These are phyloP conservation scores for Elachura formosa DNA, from an alignment of 2,113 vertebrate species.

Conservation along the genomic window DNA sequence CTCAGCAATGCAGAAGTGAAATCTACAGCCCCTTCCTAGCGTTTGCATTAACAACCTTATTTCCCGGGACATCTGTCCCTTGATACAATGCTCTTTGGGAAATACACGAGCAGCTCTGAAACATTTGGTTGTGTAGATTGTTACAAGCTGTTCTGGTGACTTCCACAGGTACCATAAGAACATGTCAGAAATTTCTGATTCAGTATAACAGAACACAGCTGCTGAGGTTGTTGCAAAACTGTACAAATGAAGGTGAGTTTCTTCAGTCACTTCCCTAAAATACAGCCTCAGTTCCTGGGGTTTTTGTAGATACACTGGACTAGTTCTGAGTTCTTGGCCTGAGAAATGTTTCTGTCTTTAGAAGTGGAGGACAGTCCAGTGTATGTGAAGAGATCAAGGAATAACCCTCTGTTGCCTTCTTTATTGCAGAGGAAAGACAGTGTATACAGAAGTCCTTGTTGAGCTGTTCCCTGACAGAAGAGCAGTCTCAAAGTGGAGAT, in stretches of 20 bases:
- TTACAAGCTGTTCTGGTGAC: background rate
- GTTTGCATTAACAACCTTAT: background rate
- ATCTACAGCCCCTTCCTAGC: background rate
- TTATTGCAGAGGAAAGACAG: conserved; percentile 76
- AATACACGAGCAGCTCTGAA: background rate
- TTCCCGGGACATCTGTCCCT: background rate
- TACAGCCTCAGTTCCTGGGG: accelerated
- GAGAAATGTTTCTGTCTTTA: background rate
- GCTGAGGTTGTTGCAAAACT: conserved; percentile 77
- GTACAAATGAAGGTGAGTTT: conserved; percentile 80
- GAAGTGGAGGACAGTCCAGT: background rate
- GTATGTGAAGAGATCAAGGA: background rate
- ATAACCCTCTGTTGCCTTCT: background rate
- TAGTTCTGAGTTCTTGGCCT: background rate
- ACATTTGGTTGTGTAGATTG: background rate
- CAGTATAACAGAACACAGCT: conserved; percentile 87
- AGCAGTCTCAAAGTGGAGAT: conserved; percentile 3
- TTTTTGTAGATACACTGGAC: background rate
- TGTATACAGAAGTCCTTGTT: conserved; percentile 77
- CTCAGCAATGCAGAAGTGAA: background rate
- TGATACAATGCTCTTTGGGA: background rate
- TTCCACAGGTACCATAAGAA: conserved; percentile 87
- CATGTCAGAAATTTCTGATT: conserved; percentile 93
- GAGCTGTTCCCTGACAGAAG: conserved; percentile 74
- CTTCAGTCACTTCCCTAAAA: background rate